These are phyloP conservation scores for Perca schrenkii DNA, from an alignment of 2,113 vertebrate genomes.

Conservation along the genomic window DNA sequence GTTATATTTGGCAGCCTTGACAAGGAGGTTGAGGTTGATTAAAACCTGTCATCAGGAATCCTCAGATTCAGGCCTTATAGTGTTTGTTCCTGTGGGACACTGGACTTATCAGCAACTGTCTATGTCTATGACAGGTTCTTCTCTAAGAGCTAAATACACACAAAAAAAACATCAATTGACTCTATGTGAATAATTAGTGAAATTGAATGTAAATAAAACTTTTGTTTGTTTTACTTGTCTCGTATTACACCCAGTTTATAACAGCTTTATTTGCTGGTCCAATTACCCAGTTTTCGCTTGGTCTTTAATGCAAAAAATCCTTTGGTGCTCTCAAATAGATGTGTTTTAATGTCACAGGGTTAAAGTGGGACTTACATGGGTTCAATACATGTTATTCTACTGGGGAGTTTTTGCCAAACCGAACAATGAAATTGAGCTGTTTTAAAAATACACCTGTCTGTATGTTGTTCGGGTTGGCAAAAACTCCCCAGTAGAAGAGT, in stretches of 20 bases:
- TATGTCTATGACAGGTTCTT: constrained; percentile 24
- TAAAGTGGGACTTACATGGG: too few relatives aligned
- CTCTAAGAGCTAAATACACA: not conserved
- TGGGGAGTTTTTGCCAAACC: too few relatives aligned
- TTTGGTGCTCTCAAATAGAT: not conserved
- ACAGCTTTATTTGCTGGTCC: not conserved
- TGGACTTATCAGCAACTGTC: constrained; percentile 70
- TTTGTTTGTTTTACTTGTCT: not conserved
- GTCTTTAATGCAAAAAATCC: not conserved
- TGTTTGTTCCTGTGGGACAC: constrained; percentile 54
- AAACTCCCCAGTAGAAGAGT: too few relatives aligned
- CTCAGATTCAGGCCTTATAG: constrained; percentile 26
- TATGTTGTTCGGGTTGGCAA: too few relatives aligned
- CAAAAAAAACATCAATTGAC: not conserved
- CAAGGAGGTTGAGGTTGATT: constrained; percentile 43
- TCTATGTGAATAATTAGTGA: not conserved
- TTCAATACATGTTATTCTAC: too few relatives aligned
- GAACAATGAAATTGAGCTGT: too few relatives aligned
- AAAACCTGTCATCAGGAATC: constrained; percentile 73
- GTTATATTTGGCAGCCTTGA: constrained; percentile 42
- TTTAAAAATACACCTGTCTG: too few relatives aligned
- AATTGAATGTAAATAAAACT: not conserved
- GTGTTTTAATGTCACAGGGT: not conserved
- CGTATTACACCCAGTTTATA: not conserved
- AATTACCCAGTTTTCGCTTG: not conserved